A percentile compares a stretch with the other conserved stretches of the same genome.
phyloP scores from a whole-genome alignment of 2,113 vertebrate genomes.

The Actinemys pallida region DNA sequence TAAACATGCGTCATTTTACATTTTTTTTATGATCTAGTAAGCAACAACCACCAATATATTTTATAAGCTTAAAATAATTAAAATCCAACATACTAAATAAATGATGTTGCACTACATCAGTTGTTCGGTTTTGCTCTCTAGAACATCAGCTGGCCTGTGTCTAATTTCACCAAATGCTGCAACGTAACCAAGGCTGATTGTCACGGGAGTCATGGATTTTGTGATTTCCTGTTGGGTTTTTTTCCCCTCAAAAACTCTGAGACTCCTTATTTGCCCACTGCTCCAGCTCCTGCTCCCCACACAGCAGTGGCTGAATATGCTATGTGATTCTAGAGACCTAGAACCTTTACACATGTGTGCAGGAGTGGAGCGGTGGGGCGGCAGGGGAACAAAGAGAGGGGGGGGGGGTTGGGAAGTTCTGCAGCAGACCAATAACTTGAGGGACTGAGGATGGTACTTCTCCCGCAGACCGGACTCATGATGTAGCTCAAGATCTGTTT shows the following conservation, averaged over 20 bases:
- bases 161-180: neutral
- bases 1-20: neutral
- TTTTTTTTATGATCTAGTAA: neutral
- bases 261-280: neutral
- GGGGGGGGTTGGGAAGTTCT: neutral
- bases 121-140: rapidly evolving
- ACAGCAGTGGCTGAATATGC: neutral
- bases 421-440: neutral
- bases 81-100: neutral
- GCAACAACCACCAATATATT: neutral
- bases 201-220: neutral
- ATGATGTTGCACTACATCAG: neutral
- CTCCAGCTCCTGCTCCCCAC: neutral
- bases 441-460: neutral
- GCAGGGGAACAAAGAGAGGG: neutral
- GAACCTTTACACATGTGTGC: rapidly evolving
- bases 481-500: neutral
- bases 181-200: neutral
- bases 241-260: neutral
- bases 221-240: neutral
- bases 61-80: neutral
- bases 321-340: neutral
- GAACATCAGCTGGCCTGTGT: neutral
- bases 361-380: too few relatives aligned
- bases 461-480: neutral